These are phyloP conservation scores for Notospermus geniculatus DNA, from an alignment of 1,140 invertebrate species.

Conservation along the genomic window DNA sequence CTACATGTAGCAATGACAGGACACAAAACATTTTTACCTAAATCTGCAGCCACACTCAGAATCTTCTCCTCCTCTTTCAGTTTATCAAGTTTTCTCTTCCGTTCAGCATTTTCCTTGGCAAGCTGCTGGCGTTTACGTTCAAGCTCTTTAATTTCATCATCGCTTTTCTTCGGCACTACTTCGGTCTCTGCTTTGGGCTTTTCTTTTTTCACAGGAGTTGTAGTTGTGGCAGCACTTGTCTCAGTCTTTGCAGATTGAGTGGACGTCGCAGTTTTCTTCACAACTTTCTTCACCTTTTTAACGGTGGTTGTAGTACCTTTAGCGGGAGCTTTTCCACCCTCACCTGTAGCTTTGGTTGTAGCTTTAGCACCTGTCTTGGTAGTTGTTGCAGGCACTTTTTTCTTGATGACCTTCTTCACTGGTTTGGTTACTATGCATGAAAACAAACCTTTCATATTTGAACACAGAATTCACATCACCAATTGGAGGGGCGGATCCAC, in stretches of 20 bases:
- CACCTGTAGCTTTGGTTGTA: neutral
- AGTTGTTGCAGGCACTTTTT: neutral
- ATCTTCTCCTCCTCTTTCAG: conserved; percentile 17
- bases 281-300: conserved; percentile 18
- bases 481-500: neutral
- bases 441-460: neutral
- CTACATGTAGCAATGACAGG: neutral
- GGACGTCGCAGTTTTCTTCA: conserved; percentile 7
- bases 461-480: neutral
- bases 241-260: neutral
- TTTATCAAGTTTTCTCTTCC: conserved; percentile 15
- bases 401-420: neutral
- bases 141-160: conserved; percentile 15
- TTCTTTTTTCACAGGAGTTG: neutral
- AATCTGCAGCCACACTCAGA: neutral
- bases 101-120: conserved; percentile 17
- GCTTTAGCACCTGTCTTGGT: neutral
- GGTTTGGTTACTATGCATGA: neutral
- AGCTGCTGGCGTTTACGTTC: conserved; percentile 13
- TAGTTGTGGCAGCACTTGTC: neutral
- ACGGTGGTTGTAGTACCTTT: conserved; percentile 10
- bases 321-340: neutral
- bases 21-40: conserved; percentile 2
- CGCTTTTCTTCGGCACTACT: neutral
- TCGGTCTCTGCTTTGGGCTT: neutral